Base-by-base conservation (phyloP, 2,113 vertebrate species). In the Polypterus bichir region DNA sequence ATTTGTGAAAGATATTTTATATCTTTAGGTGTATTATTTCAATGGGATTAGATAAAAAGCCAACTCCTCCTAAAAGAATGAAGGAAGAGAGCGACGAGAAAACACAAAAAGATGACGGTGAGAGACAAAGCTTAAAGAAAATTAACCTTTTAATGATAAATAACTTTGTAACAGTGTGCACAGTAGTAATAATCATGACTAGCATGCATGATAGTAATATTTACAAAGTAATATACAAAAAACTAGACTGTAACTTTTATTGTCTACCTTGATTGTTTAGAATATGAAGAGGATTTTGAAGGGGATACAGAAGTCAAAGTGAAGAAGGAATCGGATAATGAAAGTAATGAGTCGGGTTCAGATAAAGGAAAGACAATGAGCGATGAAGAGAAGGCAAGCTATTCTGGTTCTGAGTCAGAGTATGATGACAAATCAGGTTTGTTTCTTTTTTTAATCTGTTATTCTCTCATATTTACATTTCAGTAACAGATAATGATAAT, bases 231-330 rank as follows among this genome's bases (percentile, higher is more conserved):
- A 27, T 27, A 27, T 27, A 27, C 27, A 27, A 27, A 27, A 27
- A 27, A 27, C 27, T 27, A 27, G 27, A 27, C 27, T 27, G n/a
- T n/a, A 27, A 27, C 27, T 27, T 27, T 27, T 27, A 27, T 27
- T 27, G 27, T 27, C 27, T 27, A 27, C 27, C 27, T 27, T 27
- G 27, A 27, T 27, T 27, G 65, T 67, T 61, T 63, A 97, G 95
- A 90, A 62, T 95, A 92, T 59, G 88, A 92, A 64, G 91, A 93
- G 74, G 93, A 95, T 82, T 97, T 96, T 84, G 94, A 97, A 83
- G 82, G 68, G 65, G 91, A 91, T 5, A 87, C 90, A 46, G 82
- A 85, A 67, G 48, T 59, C 67, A 72, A 75, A 54, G 71, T 81
- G 67, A 69, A 66, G 3, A 51, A 47, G 3, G 72, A 81, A 68